These are phyloP conservation scores for Leucoptera coffeella DNA, from an alignment of 2,888 invertebrate genomes.

Conservation along the genomic window DNA sequence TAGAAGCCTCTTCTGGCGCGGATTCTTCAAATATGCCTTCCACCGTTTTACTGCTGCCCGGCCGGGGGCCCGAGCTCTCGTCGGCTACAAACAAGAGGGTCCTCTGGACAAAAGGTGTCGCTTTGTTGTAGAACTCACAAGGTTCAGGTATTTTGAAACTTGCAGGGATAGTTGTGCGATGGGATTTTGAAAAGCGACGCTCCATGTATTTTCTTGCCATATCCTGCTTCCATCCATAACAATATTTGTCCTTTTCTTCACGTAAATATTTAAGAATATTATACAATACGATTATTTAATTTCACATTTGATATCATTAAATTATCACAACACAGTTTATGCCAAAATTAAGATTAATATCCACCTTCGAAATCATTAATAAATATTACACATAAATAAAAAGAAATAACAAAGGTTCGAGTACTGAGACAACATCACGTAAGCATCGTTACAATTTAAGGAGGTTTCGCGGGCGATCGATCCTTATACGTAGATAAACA, in stretches of 20 bases:
- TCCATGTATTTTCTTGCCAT: constrained; percentile 54
- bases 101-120: constrained; percentile 44
- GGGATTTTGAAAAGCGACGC: constrained; percentile 39
- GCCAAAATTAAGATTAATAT: no score
- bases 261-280: no score
- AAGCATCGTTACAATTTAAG: constrained; percentile 37
- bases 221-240: constrained; percentile 15
- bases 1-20: constrained; percentile 13
- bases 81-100: constrained; percentile 42
- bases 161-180: constrained; percentile 38
- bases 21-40: constrained; percentile 13
- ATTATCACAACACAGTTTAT: no score
- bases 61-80: constrained; percentile 36
- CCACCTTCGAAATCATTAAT: background rate
- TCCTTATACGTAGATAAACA: constrained; percentile 44
- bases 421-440: background rate
- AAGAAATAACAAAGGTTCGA: background rate
- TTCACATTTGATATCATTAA: no score
- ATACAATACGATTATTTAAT: no score
- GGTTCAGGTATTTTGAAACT: constrained; percentile 43
- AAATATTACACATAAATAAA: background rate
- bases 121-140: constrained; percentile 44
- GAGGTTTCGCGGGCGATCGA: constrained; percentile 33
- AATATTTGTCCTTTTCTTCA: constrained; percentile 5
- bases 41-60: constrained; percentile 14